Base-by-base conservation (phyloP, 1,140 invertebrate species). In the Armadillidium nasatum region DNA sequence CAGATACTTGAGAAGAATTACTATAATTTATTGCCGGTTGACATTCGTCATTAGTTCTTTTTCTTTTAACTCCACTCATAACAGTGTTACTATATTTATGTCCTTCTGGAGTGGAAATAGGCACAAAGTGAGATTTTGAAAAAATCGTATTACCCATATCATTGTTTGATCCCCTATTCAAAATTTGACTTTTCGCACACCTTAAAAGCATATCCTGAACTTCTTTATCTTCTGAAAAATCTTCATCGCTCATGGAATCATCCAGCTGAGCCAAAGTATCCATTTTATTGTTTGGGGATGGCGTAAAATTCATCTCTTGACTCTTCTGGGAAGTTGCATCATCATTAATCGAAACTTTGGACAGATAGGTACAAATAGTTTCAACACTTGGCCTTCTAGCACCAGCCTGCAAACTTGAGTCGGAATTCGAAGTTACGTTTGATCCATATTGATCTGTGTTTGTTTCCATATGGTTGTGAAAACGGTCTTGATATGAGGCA, bases 331-430 rank as follows among this genome's bases (percentile, higher is more conserved):
- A 60, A 19, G 11, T 7, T 60, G 19, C 11, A 15, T 60, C 50
- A 13, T 60, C 50, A 60, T 60, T 60, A 19, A 60, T 15, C 0
- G 50, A 60, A 7, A 3, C 50, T 19, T 60, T 1, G 19, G 50
- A 94, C 74, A 94, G 87, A 86, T 94, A 94, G 0, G 93, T 95
- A 74, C 92, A 94, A 22, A 94, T 91, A 22, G 92, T 94, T 84
- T 94, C 92, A 21, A 93, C 89, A 84, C 91, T 93, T 23, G 91
- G 92, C 66, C 92, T 87, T 10, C 91, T 86, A 72, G 90, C 89
- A 81, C 79, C 75, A 7, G 70, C 33, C 7, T 78, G 43, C 15
- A 74, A 78, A 45, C 74, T 76, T 44, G 73, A 77, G 60, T 76
- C 74, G 10, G 79, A 80, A 68, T 76, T 73, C 7, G 76, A 68